Conservation (phyloP, 2,113 vertebrate species). For the Petrocephalus zakoni region DNA sequence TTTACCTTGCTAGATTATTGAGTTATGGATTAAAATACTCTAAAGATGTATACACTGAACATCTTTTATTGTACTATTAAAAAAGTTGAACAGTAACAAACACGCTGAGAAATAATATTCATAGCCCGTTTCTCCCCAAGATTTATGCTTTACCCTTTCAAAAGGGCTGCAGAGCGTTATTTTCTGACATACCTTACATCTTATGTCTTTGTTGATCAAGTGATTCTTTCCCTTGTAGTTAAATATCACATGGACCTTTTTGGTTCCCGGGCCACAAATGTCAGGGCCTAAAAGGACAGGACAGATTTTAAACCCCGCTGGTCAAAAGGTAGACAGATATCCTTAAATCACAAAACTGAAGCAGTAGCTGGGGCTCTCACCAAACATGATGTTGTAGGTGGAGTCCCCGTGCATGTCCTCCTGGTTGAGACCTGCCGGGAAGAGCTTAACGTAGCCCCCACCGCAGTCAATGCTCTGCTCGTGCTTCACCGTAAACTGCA, state of each 20-base stretch:
- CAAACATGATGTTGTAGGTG: constrained; percentile 72
- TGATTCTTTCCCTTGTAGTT: constrained; percentile 78
- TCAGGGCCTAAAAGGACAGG: constrained; percentile 64
- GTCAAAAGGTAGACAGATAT: background rate
- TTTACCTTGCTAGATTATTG: background rate
- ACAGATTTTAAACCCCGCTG: background rate
- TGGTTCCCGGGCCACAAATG: constrained; percentile 80
- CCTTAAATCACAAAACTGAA: background rate
- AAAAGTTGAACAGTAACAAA: too few species aligned
- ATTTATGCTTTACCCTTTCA: background rate
- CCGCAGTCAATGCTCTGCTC: constrained; percentile 74
- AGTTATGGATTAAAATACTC: background rate
- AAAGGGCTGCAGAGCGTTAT: background rate
- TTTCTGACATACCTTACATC: constrained; percentile 65
- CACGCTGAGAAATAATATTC: too few species aligned
- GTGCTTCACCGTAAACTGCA: constrained; percentile 74
- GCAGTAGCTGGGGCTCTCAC: constrained; percentile 44
- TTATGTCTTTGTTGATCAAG: constrained; percentile 74
- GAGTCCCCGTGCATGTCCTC: constrained; percentile 69
- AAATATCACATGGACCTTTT: constrained; percentile 78
- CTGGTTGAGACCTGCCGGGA: constrained; percentile 66
- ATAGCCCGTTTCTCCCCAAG: background rate
- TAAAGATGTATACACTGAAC: background rate
- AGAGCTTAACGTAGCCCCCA: constrained; percentile 68
- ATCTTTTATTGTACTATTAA: too few species aligned